Evolutionary conservation across 2,888 invertebrate genomes (phyloP), one percentile per base, ranked within the genome.

Genomic region (Agrotis puta): DNA sequence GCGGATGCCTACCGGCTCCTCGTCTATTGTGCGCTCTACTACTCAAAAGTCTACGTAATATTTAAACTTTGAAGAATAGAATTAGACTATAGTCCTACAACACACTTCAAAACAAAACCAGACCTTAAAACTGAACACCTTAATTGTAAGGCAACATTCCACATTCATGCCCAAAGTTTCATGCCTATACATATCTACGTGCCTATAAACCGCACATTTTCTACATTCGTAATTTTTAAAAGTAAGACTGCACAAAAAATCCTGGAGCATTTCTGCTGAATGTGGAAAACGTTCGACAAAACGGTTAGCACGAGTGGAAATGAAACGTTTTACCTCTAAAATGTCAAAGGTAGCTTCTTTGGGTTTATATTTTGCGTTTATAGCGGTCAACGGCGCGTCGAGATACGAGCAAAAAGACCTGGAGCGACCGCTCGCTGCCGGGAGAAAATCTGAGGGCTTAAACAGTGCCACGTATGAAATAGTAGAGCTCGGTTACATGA

Each of bases 401-500:
- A 88, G 91, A 92, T 90, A 93, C 88, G 92, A 94, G 91, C 91
- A 95, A 95, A 95, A 95, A 94, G 94, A 92, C 87, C 86, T 85
- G 87, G 85, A 88, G 89, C 91, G 89, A 90, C 90, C 92, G 92
- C 91, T 92, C 93, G 91, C 93, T 92, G 94, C 92, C 92, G 93
- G 84, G 95, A 94, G 95, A 93, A 95, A 95, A 95, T 95, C 96
- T 95, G 94, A 93, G 95, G 94, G 96, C 95, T 96, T 96, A 96
- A 95, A 96, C 94, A 96, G 94, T 94, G 93, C 93, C 94, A 90
- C 94, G 95, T 95, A 96, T 95, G 95, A 96, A 96, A 95, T 95
- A 95, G 94, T 94, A 90, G 93, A 90, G 93, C 93, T 95, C 94
- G 94, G 95, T 95, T 95, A 96, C 95, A 95, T 95, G 95, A 95